phyloP scores from a whole-genome alignment of 2,888 invertebrate genomes.

The Orthosia gothica region DNA sequence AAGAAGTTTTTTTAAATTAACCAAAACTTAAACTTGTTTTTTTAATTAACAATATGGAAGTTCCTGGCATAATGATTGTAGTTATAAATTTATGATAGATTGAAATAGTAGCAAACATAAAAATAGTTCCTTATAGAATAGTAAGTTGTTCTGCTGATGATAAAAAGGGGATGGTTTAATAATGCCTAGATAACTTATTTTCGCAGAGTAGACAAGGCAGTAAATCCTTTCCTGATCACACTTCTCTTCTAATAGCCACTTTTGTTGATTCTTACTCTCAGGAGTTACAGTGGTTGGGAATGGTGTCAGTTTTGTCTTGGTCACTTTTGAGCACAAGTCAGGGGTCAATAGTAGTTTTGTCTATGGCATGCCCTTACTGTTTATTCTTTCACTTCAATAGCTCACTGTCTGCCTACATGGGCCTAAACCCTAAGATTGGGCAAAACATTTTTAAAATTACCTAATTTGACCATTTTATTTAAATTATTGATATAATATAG shows the following conservation, averaged over 20 bases:
- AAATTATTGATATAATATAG: background rate
- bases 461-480: background rate
- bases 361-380: background rate
- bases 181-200: background rate
- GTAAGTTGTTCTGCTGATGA: slow-evolving; percentile 11
- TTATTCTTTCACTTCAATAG: background rate
- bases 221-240: background rate
- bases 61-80: slow-evolving; percentile 41
- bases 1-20: slow-evolving; percentile 57
- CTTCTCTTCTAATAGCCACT: background rate
- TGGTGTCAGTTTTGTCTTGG: background rate
- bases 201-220: background rate
- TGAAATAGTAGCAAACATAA: slow-evolving; percentile 18
- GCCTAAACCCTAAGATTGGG: background rate
- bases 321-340: background rate
- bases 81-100: slow-evolving; percentile 29
- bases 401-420: no score
- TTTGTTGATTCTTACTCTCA: background rate
- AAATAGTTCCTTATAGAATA: slow-evolving; percentile 42
- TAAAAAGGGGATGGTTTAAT: slow-evolving; percentile 4
- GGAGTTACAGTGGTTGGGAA: background rate
- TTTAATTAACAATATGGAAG: slow-evolving; percentile 27
- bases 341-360: background rate
- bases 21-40: slow-evolving; percentile 39
- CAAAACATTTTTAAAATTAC: background rate